Evolutionary conservation across 2,797 vertebrate species (phyloP).

Genomic region (Lophius americanus): DNA sequence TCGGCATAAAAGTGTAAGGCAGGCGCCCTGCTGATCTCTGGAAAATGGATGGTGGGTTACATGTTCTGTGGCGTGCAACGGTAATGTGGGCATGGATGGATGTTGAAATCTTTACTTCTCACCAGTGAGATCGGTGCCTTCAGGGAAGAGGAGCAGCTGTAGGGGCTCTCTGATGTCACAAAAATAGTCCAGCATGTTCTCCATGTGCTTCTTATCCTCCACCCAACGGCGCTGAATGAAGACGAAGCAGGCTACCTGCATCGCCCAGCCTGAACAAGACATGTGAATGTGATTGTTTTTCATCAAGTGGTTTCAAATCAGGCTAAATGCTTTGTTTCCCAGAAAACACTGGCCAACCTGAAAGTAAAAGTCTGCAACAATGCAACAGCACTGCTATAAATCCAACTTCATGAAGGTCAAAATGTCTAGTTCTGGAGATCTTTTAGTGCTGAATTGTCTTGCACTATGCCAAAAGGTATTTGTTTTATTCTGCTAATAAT

Average conservation of each 20-base stretch:
- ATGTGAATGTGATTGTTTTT: slow-evolving; percentile 15
- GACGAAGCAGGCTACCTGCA: slow-evolving; percentile 96
- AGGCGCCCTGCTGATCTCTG: slow-evolving; percentile 31
- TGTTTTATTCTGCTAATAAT: background rate
- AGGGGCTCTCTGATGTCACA: slow-evolving; percentile 94
- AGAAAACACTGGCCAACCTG: background rate
- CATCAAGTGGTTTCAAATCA: slow-evolving; percentile 2
- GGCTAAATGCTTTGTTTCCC: too few relatives aligned
- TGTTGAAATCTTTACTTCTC: slow-evolving; percentile 41
- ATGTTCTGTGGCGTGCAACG: slow-evolving; percentile 18
- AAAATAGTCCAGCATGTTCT: slow-evolving; percentile 95
- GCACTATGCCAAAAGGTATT: background rate
- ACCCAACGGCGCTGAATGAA: slow-evolving; percentile 96
- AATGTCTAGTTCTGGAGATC: background rate
- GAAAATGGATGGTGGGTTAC: slow-evolving; percentile 2
- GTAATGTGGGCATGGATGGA: slow-evolving; percentile 14
- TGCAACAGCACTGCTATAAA: background rate
- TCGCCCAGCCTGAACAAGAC: slow-evolving; percentile 91
- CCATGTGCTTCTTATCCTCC: slow-evolving; percentile 90
- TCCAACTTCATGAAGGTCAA: background rate
- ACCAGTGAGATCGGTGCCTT: slow-evolving; percentile 99
- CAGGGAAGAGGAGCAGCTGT: slow-evolving; percentile 96
- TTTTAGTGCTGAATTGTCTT: background rate
- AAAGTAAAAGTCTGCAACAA: background rate
- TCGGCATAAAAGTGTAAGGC: slow-evolving; percentile 31